Conservation (phyloP, 2,797 vertebrate genomes). For the Urophycis tenuis region DNA sequence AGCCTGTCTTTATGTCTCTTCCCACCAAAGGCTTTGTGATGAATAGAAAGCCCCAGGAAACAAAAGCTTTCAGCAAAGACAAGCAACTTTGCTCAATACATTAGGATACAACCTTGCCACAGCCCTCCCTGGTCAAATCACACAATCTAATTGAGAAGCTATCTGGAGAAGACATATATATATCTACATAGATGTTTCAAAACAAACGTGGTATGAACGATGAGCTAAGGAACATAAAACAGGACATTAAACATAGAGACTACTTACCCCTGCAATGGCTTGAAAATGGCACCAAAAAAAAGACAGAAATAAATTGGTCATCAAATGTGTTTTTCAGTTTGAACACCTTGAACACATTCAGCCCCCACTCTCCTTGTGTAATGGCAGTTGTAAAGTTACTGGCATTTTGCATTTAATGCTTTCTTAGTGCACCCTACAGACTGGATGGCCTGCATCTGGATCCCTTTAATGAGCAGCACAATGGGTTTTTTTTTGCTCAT, state of each 20-base stretch:
- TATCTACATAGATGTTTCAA: slow-evolving; percentile 46
- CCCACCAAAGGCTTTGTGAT: slow-evolving; percentile 96
- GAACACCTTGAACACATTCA: not conserved
- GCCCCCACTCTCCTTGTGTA: not conserved
- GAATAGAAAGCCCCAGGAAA: slow-evolving; percentile 88
- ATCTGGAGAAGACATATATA: slow-evolving; percentile 45
- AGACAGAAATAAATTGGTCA: slow-evolving; percentile 17
- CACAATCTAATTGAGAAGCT: slow-evolving; percentile 76
- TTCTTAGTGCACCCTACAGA: not conserved
- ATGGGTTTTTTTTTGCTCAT: slow-evolving; percentile 8
- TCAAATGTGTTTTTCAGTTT: not conserved
- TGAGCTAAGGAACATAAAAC: not conserved
- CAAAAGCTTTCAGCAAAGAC: slow-evolving; percentile 84
- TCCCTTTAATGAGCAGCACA: slow-evolving; percentile 3
- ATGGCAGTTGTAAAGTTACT: not conserved
- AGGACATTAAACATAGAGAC: not conserved
- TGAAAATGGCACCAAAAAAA: slow-evolving; percentile 25
- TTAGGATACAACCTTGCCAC: slow-evolving; percentile 81
- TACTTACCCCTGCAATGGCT: not conserved
- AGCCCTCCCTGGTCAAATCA: slow-evolving; percentile 72
- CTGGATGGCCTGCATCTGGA: not conserved
- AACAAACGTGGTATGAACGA: slow-evolving; percentile 31
- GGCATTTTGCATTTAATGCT: not conserved
- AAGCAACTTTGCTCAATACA: slow-evolving; percentile 91
- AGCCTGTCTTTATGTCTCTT: slow-evolving; percentile 82